A percentile compares a stretch with the other conserved stretches of the same genome.
These are phyloP conservation scores for Cyphomyrus discorhynchus DNA, from an alignment of 2,113 vertebrate genomes.

Conservation along the genomic window DNA sequence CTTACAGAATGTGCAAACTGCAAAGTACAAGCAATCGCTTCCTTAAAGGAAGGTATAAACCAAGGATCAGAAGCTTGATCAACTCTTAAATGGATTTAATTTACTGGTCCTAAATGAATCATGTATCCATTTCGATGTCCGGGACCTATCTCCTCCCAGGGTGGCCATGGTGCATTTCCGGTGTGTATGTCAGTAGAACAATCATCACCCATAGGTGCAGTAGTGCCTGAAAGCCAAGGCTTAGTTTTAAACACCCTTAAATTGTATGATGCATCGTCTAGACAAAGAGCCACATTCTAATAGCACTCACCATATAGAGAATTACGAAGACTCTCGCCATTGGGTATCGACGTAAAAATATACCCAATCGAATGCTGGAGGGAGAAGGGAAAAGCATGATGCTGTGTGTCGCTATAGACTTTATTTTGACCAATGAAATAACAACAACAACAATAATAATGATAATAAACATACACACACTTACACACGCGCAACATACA, in stretches of 20 bases:
- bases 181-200: constrained; percentile 90
- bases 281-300: neutral
- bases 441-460: neutral
- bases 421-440: neutral
- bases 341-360: constrained; percentile 91
- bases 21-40: constrained; percentile 29
- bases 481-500: neutral
- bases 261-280: neutral
- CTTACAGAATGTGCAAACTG: constrained; percentile 54
- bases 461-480: neutral
- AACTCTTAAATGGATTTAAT: constrained; percentile 21
- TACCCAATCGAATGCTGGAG: constrained; percentile 86
- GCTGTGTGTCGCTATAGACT: neutral
- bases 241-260: neutral
- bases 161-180: constrained; percentile 81
- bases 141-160: constrained; percentile 65
- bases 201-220: constrained; percentile 98
- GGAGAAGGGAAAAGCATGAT: neutral
- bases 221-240: constrained; percentile 63
- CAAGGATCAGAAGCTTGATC: constrained; percentile 43
- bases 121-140: constrained; percentile 16
- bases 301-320: constrained; percentile 85
- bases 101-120: constrained; percentile 20
- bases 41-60: constrained; percentile 22
- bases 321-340: constrained; percentile 90